Base-by-base conservation (phyloP, 1,140 invertebrate genomes). In the Hyles euphorbiae region DNA sequence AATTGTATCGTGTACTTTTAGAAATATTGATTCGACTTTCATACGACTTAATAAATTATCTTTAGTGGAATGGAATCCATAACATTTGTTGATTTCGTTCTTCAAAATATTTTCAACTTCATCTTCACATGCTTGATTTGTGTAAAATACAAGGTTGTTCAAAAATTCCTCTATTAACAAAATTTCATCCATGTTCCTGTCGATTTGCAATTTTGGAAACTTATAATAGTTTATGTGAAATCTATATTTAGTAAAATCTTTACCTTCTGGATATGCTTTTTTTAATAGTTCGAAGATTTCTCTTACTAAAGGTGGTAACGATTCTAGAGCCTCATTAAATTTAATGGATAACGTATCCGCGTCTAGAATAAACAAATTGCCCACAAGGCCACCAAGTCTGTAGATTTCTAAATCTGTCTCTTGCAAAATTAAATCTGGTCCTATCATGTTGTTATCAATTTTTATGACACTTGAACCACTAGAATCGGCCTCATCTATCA, bases 1-100 rank as follows among this genome's bases (percentile, higher is more conserved):
- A n/a, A 57, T 45, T 47, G 46, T 47, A 22, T 61, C 12, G 36
- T 61, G 60, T 44, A 56, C 49, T 11, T 53, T 56, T 22, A 57
- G 36, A 53, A 47, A 57, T 8, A 61, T 40, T 6, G 54, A 22
- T 10, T 57, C 50, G 3, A 44, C 11, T 12, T 56, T 44, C 1
- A 61, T 55, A 10, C 40, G 36, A 47, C 44, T 51, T 11, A 49
- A 8, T 12, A 12, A n/a, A 12, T 51, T 40, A 1, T 22, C 40
- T 4, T 9, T 47, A 11, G 6, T 22, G 11, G 7, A n/a, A 46
- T 36, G 7, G 34, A 10, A 40, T 34, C 10, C 9, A 5, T 5
- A 34, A 10, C 49, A 43, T 45, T 34, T 10, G n/a, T 33, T 33
- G 5, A 61, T 56, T 51, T 56, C 59, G 22, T 56, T 45, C 34